These are phyloP conservation scores for Phyllotreta cruciferae DNA, from an alignment of 2,888 invertebrate species.

Conservation along the genomic window DNA sequence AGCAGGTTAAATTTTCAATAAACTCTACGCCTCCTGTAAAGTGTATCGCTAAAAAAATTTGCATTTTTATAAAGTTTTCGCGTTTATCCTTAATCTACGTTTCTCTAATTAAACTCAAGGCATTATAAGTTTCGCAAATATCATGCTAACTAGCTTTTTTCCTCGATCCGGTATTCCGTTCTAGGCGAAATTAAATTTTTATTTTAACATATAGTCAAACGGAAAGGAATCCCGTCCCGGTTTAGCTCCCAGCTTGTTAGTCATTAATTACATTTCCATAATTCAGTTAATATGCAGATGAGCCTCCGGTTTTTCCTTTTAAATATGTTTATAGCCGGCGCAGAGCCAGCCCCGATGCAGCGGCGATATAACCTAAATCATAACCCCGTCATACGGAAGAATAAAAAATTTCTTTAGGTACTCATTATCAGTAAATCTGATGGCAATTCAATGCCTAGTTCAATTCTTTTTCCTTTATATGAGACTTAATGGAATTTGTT, in stretches of 20 bases:
- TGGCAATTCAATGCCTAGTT: too few relatives aligned
- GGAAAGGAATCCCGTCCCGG: conserved; percentile 16
- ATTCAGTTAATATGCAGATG: conserved; percentile 62
- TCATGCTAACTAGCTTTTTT: conserved; percentile 7
- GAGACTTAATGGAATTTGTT: too few relatives aligned
- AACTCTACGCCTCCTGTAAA: background rate
- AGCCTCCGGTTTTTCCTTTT: conserved; percentile 56
- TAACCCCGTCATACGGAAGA: too few relatives aligned
- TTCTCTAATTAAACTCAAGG: conserved; percentile 21
- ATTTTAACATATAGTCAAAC: conserved; percentile 6
- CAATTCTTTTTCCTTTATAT: too few relatives aligned
- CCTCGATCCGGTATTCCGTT: conserved; percentile 4
- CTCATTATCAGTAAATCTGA: too few relatives aligned
- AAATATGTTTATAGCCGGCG: conserved; percentile 46
- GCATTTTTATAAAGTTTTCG: conserved; percentile 11
- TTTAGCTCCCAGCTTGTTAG: conserved; percentile 33
- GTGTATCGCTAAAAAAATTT: conserved; percentile 1
- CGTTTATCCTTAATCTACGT: conserved; percentile 8
- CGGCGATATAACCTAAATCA: too few relatives aligned
- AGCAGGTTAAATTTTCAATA: background rate
- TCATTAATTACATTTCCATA: conserved; percentile 62
- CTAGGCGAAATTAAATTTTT: conserved; percentile 17
- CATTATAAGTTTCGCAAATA: conserved; percentile 20
- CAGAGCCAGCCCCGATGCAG: too few relatives aligned
- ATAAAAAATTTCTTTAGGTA: too few relatives aligned